Conservation (phyloP, 1,140 invertebrate genomes). For the Ceratina japonica region DNA sequence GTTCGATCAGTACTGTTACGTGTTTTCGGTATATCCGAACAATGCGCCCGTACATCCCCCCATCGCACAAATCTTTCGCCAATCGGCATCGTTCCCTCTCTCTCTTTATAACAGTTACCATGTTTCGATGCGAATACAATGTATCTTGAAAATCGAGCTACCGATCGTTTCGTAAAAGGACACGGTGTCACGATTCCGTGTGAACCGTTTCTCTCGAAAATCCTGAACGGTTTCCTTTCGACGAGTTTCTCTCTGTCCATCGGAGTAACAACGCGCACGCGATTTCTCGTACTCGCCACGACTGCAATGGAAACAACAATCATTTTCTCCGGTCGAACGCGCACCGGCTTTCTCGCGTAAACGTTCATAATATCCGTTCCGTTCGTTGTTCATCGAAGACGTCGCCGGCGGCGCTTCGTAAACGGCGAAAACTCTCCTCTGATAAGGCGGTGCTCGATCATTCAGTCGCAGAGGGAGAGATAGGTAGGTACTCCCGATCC, state of each 20-base stretch:
- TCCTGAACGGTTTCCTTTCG: background rate
- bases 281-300: background rate
- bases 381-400: constrained; percentile 31
- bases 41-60: background rate
- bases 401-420: background rate
- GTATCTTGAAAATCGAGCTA: constrained; percentile 3
- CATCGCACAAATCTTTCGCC: background rate
- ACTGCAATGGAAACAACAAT: background rate
- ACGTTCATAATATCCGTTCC: constrained; percentile 34
- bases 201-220: background rate
- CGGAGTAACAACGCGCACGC: background rate
- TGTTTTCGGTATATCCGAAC: constrained; percentile 25
- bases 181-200: background rate
- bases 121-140: background rate
- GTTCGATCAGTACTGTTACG: constrained; percentile 43
- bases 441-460: constrained; percentile 58
- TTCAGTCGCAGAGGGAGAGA: constrained; percentile 39
- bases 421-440: constrained; percentile 29
- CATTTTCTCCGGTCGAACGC: constrained; percentile 9
- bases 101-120: background rate
- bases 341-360: constrained; percentile 32
- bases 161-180: background rate
- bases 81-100: background rate
- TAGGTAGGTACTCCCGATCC: constrained; percentile 18
- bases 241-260: background rate